Percentiles rank a stretch among this genome's conserved stretches.
Evolutionary conservation across 2,113 vertebrate species (phyloP).

Genomic region (Lota lota): DNA sequence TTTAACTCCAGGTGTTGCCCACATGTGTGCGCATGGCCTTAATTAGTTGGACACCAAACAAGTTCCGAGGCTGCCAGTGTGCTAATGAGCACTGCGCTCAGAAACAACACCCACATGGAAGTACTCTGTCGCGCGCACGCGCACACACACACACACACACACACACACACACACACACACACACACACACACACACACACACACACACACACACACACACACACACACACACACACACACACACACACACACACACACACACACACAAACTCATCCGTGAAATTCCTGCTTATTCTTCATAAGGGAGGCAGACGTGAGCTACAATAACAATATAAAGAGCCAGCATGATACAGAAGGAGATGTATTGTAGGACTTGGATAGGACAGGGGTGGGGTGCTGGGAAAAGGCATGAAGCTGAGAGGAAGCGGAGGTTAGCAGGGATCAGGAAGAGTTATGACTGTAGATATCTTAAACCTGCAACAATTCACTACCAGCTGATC

Average conservation of each 20-base stretch:
- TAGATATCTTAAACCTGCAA: neutral
- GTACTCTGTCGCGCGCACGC: slow-evolving; percentile 30
- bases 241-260: slow-evolving; percentile 3
- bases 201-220: neutral
- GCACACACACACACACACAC: slow-evolving; percentile 27
- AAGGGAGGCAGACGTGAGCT: slow-evolving; percentile 21
- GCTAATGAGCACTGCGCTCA: slow-evolving; percentile 62
- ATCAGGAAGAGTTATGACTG: neutral
- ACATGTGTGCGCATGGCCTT: slow-evolving; percentile 53
- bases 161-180: slow-evolving; percentile 10
- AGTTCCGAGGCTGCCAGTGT: slow-evolving; percentile 38
- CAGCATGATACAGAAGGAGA: slow-evolving; percentile 12
- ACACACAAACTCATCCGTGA: slow-evolving; percentile 28
- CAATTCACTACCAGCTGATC: slow-evolving; percentile 2
- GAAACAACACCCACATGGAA: slow-evolving; percentile 58
- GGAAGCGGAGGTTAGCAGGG: neutral
- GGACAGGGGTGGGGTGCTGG: neutral
- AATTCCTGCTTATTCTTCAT: slow-evolving; percentile 31
- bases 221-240: neutral
- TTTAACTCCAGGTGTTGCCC: slow-evolving; percentile 66
- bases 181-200: slow-evolving; percentile 16
- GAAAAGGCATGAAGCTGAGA: neutral
- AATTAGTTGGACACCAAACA: slow-evolving; percentile 59
- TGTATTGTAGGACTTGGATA: slow-evolving; percentile 9
- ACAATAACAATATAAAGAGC: neutral